Base-by-base conservation (phyloP, 1,140 invertebrate species). In the Portunus trituberculatus region DNA sequence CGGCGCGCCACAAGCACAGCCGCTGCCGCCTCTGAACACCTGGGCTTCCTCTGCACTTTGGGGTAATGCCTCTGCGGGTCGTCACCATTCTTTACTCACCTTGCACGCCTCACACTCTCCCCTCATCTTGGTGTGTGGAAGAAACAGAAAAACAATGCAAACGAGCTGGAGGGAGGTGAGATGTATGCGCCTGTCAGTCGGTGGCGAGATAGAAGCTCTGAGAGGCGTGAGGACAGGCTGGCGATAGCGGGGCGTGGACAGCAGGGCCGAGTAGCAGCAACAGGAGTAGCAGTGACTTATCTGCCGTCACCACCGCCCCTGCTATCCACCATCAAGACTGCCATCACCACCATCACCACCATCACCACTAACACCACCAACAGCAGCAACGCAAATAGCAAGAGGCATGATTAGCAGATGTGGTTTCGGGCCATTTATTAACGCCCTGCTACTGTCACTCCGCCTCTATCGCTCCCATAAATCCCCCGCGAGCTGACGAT, bases 221-320 rank as follows among this genome's bases (percentile, higher is more conserved):
- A 76, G 67, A 59, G 67, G 67, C 67, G 67, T 76, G 67, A 76
- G 67, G 67, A 76, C 67, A 76, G 67, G 67, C 52, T 59, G 52
- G 20, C 20, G 52, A 59, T 59, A 20, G 52, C 52, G 52, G 10
- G 67, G 16, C 25, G 67, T n/a, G 16, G 67, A 76, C 67, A 76
- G 67, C 20, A 7, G 20, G 20, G 67, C 67, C 67, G 20, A n/a
- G 67, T n/a, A n/a, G 20, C 67, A 76, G 12, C 67, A 76, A 76
- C 67, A 76, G 20, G 12, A 76, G 67, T 76, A 76, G 20, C 67
- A 76, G 67, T 76, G 67, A 76, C 67, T 76, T 76, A 76, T 76
- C 67, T 76, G 67, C 67, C n/a, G 16, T 76, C 67, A 25, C n/a
- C 67, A 76, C 67, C 67, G 20, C 67, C 67, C 12, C 20, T 20